A percentile compares a stretch with the other conserved stretches of the same genome.
phyloP scores from a whole-genome alignment of 2,113 vertebrate genomes.

The Anarhynchus alexandrinus region DNA sequence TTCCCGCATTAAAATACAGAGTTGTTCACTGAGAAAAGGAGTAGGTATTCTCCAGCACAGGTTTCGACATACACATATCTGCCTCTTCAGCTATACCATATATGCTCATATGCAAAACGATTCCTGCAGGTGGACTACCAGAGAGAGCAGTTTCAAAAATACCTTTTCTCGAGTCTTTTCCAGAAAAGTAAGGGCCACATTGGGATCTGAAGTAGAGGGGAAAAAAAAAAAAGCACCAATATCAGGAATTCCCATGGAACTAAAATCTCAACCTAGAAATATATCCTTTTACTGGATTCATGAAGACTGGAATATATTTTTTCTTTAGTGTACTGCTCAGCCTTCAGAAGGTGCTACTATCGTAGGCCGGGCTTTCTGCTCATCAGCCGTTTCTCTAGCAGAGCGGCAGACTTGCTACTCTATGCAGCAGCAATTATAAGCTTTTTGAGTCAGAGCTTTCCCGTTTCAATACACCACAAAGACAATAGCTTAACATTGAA shows the following conservation, averaged over 20 bases:
- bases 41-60: background rate
- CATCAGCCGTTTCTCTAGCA: background rate
- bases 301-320: background rate
- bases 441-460: background rate
- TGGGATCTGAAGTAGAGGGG: conserved; percentile 79
- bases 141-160: background rate
- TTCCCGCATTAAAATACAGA: background rate
- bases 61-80: background rate
- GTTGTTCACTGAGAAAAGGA: background rate
- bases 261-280: fast-evolving
- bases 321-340: fast-evolving
- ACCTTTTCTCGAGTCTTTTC: conserved; percentile 98
- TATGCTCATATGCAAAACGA: fast-evolving
- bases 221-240: background rate
- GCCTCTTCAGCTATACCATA: background rate
- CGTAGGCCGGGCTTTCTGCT: fast-evolving
- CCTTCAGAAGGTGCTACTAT: background rate
- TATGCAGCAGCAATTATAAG: fast-evolving
- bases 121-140: background rate
- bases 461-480: background rate
- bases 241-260: background rate
- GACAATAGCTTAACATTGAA: fast-evolving
- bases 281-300: fast-evolving
- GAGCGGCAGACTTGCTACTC: fast-evolving
- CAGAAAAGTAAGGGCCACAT: conserved; percentile 89